Evolutionary conservation across 2,797 vertebrate species (phyloP).

Genomic region (Emys orbicularis): DNA sequence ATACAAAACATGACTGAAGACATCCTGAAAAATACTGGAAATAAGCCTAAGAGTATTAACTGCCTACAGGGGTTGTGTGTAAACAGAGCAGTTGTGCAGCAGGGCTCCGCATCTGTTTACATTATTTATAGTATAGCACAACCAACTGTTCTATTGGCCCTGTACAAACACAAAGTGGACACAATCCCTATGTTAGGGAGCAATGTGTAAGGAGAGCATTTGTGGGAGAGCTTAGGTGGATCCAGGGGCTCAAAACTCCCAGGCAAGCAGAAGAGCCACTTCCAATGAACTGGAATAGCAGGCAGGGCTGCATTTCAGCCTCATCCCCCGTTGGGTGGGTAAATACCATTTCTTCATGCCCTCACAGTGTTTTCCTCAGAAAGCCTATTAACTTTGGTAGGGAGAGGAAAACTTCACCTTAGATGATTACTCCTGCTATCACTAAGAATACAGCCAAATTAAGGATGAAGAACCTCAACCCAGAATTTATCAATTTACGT

Average conservation of each 20-base stretch:
- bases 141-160: not conserved
- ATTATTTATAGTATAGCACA: not conserved
- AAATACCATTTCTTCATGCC: not conserved
- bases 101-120: not conserved
- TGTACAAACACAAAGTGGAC: not conserved
- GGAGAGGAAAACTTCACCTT: not conserved
- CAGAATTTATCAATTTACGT: not conserved
- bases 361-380: not conserved
- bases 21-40: not conserved
- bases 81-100: not conserved
- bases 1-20: not conserved
- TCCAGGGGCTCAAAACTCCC: not conserved
- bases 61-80: not conserved
- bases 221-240: not conserved
- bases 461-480: not conserved
- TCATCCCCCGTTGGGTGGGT: not conserved
- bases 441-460: not conserved
- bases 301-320: not conserved
- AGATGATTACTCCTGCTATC: not conserved
- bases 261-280: not conserved
- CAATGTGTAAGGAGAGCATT: accelerated
- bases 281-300: not conserved
- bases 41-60: not conserved
- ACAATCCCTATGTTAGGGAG: not conserved
- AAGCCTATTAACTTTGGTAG: not conserved